Conservation (phyloP, 2,797 vertebrate species). For the Thunnus albacares region DNA sequence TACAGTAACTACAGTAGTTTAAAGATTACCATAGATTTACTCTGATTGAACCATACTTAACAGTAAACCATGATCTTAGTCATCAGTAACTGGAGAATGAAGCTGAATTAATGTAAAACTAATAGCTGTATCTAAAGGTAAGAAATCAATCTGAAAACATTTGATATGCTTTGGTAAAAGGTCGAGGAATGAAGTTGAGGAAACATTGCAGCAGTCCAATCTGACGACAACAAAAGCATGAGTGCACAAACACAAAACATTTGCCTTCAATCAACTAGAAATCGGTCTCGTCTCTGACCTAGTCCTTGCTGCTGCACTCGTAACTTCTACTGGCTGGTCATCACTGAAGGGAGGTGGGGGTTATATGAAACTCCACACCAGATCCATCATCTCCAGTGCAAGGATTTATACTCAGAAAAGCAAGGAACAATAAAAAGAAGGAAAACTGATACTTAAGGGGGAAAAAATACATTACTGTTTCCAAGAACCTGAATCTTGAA, state of each 20-base stretch:
- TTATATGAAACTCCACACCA: background rate
- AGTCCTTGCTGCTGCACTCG: background rate
- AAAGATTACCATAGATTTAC: too few species aligned
- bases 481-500: background rate
- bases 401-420: background rate
- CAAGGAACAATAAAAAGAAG: background rate
- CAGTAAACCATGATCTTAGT: too few species aligned
- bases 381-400: background rate
- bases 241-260: background rate
- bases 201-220: background rate
- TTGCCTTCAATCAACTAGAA: too few species aligned
- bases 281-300: too few species aligned
- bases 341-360: background rate
- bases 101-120: too few species aligned
- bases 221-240: background rate
- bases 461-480: background rate
- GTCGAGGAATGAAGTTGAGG: background rate
- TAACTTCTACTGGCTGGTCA: background rate
- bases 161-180: too few species aligned
- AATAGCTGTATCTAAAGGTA: too few species aligned
- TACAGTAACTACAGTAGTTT: too few species aligned
- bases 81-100: too few species aligned
- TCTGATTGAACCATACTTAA: too few species aligned
- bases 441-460: background rate
- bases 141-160: too few species aligned